A percentile compares a stretch with the other conserved stretches of the same genome.
Evolutionary conservation across 2,797 vertebrate species (phyloP).

Genomic region (Takifugu rubripes): DNA sequence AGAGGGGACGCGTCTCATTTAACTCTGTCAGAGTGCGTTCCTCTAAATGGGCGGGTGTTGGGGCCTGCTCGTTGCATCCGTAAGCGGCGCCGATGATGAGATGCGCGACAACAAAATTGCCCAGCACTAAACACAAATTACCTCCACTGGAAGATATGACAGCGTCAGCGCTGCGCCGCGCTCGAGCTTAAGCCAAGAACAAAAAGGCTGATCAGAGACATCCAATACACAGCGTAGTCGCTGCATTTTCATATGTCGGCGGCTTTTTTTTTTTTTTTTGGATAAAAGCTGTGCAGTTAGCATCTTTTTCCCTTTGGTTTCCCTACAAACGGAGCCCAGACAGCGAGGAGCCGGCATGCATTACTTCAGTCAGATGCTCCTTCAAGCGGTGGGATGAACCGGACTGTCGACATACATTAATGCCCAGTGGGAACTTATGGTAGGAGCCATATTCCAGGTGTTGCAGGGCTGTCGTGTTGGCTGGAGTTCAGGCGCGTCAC

Average conservation of each 20-base stretch:
- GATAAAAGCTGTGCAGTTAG: too few species aligned
- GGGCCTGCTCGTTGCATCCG: slow-evolving; percentile 28
- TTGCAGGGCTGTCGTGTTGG: slow-evolving; percentile 17
- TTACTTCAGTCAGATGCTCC: too few species aligned
- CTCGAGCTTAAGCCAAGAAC: neutral
- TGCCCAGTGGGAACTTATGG: too few species aligned
- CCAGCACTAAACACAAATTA: slow-evolving; percentile 19
- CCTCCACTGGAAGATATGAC: slow-evolving; percentile 18
- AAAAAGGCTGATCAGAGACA: too few species aligned
- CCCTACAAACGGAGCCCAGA: too few species aligned
- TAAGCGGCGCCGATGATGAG: slow-evolving; percentile 44
- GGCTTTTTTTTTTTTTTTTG: too few species aligned
- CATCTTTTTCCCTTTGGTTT: too few species aligned
- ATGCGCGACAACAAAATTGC: slow-evolving; percentile 39
- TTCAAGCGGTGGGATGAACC: too few species aligned
- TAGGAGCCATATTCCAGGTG: too few species aligned
- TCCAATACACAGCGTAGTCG: neutral
- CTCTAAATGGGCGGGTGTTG: slow-evolving; percentile 30
- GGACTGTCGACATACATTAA: too few species aligned
- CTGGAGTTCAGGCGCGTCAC: slow-evolving; percentile 31
- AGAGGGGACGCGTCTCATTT: slow-evolving; percentile 49
- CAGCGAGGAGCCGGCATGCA: too few species aligned
- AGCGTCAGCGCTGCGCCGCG: slow-evolving; percentile 2
- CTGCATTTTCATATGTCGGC: neutral
- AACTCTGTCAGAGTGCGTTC: slow-evolving; percentile 41